Conservation (phyloP, 2,797 vertebrate species). For the Potorous gilbertii region DNA sequence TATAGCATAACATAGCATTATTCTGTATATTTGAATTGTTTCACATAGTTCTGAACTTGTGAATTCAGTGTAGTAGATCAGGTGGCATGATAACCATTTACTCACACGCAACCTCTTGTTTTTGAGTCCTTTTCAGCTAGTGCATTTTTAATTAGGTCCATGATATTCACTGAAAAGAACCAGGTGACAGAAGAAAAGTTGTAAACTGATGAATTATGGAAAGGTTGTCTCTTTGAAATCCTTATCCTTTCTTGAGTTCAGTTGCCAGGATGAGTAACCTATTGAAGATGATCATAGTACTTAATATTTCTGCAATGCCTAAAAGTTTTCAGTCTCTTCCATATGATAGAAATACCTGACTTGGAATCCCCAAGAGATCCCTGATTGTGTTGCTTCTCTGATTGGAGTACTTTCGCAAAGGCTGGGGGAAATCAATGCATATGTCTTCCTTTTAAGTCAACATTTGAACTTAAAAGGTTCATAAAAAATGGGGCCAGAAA, state of each 20-base stretch:
- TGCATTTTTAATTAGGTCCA: constrained; percentile 10
- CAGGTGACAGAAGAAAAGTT: constrained; percentile 1
- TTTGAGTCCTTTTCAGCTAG: not conserved
- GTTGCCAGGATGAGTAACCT: not conserved
- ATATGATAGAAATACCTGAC: not conserved
- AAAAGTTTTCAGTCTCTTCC: not conserved
- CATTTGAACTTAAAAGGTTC: constrained; percentile 26
- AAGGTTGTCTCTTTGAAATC: not conserved
- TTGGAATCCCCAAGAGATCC: not conserved
- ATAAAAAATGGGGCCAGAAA: not conserved
- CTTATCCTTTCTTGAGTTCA: not conserved
- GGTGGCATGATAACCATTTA: not conserved
- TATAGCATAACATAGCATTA: not conserved
- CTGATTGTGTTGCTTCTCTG: not conserved
- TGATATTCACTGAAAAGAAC: not conserved
- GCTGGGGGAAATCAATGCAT: not conserved
- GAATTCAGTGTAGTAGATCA: not conserved
- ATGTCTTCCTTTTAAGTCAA: not conserved
- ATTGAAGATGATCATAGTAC: not conserved
- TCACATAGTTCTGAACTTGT: not conserved
- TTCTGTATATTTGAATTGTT: not conserved
- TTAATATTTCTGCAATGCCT: not conserved
- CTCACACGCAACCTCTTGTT: not conserved
- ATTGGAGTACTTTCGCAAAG: not conserved
- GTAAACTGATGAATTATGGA: not conserved